Conservation (phyloP, 1,140 invertebrate species). For the Microplitis mediator region DNA sequence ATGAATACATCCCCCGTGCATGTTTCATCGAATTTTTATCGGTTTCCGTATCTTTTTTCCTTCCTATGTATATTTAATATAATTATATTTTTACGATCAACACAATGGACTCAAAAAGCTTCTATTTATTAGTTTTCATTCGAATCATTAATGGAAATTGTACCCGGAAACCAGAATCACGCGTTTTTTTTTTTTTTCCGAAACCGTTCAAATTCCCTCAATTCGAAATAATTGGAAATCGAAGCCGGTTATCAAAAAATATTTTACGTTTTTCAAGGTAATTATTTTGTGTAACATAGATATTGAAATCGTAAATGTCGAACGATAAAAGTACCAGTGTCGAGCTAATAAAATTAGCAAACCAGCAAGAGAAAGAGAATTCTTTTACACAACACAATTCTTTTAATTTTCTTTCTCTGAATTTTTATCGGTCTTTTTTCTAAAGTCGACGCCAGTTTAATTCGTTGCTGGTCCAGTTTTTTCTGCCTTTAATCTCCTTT, state of each 20-base stretch:
- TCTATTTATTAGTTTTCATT: neutral
- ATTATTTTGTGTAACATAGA: too few species aligned
- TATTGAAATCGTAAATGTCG: neutral
- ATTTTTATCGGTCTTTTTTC: neutral
- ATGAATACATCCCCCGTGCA: neutral
- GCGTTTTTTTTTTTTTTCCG: too few species aligned
- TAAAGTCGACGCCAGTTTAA: slow-evolving; percentile 21
- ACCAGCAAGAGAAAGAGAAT: neutral
- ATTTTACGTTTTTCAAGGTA: too few species aligned
- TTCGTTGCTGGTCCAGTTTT: slow-evolving; percentile 1
- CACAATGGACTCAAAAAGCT: neutral
- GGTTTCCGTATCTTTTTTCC: neutral
- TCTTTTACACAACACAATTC: neutral
- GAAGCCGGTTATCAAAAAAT: too few species aligned
- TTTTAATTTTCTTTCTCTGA: slow-evolving; percentile 3
- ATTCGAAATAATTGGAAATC: too few species aligned
- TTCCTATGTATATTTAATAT: neutral
- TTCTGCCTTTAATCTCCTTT: slow-evolving; percentile 19
- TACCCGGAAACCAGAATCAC: too few species aligned
- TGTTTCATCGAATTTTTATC: neutral
- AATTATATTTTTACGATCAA: neutral
- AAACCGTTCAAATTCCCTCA: too few species aligned
- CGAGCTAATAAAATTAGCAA: too few species aligned
- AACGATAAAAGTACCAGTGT: too few species aligned
- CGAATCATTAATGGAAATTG: neutral